A percentile compares a stretch with the other conserved stretches of the same genome.
Evolutionary conservation across 2,888 invertebrate genomes (phyloP).

Genomic region (Machimus atricapillus): DNA sequence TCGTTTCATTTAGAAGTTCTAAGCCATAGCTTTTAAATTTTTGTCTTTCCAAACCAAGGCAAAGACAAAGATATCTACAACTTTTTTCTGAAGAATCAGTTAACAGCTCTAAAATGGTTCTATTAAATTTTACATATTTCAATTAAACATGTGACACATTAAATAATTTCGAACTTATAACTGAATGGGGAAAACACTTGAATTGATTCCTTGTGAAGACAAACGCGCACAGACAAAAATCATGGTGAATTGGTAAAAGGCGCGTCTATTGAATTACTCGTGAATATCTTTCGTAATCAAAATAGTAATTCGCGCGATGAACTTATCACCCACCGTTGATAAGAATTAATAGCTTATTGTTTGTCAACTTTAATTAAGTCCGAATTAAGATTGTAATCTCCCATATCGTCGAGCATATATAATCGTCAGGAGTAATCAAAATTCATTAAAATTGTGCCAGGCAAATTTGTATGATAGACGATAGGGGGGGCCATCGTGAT

Average conservation of each 20-base stretch:
- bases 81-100: background rate
- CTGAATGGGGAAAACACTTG: background rate
- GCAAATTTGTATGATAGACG: background rate
- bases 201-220: background rate
- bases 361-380: slow-evolving; percentile 30
- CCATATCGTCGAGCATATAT: slow-evolving; percentile 28
- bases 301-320: background rate
- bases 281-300: background rate
- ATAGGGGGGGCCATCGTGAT: background rate
- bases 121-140: background rate
- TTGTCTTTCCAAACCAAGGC: background rate
- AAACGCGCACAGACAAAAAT: background rate
- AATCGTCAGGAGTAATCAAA: slow-evolving; percentile 34
- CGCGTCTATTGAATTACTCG: background rate
- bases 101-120: background rate
- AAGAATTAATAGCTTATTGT: slow-evolving; percentile 22
- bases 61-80: background rate
- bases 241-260: background rate
- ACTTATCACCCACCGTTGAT: slow-evolving; percentile 6
- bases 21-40: background rate
- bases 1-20: background rate
- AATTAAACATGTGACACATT: background rate
- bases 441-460: slow-evolving; percentile 20
- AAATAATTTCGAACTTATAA: background rate
- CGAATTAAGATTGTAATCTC: slow-evolving; percentile 34